Conservation (phyloP, 2,113 vertebrate genomes). For the Stigmatopora nigra region DNA sequence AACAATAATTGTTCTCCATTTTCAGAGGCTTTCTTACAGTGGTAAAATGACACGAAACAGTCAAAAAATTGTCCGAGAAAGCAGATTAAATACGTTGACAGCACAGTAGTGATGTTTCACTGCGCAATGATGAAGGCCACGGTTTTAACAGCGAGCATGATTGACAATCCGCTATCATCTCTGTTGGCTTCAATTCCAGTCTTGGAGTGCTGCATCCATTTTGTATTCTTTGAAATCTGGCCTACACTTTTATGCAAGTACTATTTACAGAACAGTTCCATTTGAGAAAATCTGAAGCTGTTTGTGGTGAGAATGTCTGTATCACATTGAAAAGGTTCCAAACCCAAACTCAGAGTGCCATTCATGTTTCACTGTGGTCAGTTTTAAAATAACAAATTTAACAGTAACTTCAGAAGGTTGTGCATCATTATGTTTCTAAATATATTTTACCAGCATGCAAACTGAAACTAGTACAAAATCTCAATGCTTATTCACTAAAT, state of each 20-base stretch:
- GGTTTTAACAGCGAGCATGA: constrained; percentile 8
- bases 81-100: constrained; percentile 28
- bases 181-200: constrained; percentile 31
- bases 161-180: constrained; percentile 31
- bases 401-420: neutral
- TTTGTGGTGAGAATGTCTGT: too few relatives aligned
- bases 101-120: constrained; percentile 24
- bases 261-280: too few relatives aligned
- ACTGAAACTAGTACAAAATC: constrained; percentile 28
- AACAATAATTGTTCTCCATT: constrained; percentile 36
- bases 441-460: constrained; percentile 25
- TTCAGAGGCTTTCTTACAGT: constrained; percentile 24
- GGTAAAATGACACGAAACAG: constrained; percentile 24
- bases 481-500: constrained; percentile 47
- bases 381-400: neutral
- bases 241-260: neutral
- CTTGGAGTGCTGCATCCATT: constrained; percentile 9
- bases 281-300: too few relatives aligned
- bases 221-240: neutral
- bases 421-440: constrained; percentile 1
- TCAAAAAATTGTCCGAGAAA: constrained; percentile 20
- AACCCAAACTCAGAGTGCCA: constrained; percentile 2
- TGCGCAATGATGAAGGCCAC: constrained; percentile 23
- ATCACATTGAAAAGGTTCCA: too few relatives aligned
- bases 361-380: neutral